Conservation (phyloP, 2,888 invertebrate species). For the Hymenopus coronatus region DNA sequence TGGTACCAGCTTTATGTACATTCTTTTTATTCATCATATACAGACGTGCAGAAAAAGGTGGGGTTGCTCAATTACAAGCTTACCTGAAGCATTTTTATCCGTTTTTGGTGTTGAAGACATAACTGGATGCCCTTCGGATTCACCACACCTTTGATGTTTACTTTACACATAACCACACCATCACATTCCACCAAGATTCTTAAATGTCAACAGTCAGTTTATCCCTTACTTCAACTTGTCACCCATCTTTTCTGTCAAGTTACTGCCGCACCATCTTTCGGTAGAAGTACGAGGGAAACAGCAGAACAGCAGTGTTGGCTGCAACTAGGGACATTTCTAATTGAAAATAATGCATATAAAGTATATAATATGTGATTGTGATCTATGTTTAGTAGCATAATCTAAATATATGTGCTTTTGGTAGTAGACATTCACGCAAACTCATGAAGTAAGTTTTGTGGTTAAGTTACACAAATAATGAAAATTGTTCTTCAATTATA, state of each 20-base stretch:
- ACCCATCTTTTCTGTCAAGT: slow-evolving; percentile 30
- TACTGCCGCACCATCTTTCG: slow-evolving; percentile 19
- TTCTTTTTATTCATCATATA: not conserved
- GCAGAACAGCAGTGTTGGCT: not conserved
- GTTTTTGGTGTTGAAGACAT: slow-evolving; percentile 51
- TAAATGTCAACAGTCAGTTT: slow-evolving; percentile 27
- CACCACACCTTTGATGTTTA: slow-evolving; percentile 25
- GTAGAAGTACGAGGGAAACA: slow-evolving; percentile 1
- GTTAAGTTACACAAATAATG: not conserved
- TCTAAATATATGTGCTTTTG: not conserved
- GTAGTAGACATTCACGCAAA: not conserved
- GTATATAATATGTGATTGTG: not conserved
- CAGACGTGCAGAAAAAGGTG: slow-evolving; percentile 18
- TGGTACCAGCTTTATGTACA: not conserved
- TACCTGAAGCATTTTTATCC: slow-evolving; percentile 50
- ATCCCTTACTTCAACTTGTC: slow-evolving; percentile 20
- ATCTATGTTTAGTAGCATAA: not conserved
- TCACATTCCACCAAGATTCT: slow-evolving; percentile 28
- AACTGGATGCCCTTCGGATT: slow-evolving; percentile 42
- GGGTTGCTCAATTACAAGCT: slow-evolving; percentile 35
- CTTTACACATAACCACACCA: slow-evolving; percentile 32
- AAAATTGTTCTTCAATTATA: not conserved
- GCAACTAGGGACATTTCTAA: not conserved
- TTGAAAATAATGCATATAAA: not conserved
- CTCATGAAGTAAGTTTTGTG: not conserved